Evolutionary conservation across 2,888 invertebrate genomes (phyloP), one percentile per base, ranked within the genome.

Genomic region (Brachycybe producta): DNA sequence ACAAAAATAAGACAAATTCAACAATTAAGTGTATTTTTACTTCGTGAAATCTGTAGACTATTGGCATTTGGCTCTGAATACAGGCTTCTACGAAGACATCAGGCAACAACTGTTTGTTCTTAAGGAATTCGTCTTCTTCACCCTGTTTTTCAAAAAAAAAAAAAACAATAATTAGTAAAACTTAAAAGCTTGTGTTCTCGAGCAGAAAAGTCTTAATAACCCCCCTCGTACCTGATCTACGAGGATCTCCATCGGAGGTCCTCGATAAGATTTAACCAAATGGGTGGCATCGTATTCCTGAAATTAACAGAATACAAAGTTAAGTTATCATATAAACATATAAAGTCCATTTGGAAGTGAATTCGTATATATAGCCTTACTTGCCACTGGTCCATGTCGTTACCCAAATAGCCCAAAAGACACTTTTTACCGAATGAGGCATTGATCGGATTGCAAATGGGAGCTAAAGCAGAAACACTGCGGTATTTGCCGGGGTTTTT

Each of bases 381-480:
- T 5, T 72, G 70, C 88, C 90, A 90, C n/a, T 67, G 69, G 27
- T 61, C 60, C 58, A 79, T 76, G 51, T 76, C 69, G 5, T 75
- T 72, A 8, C 86, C 85, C 44, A 91, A 67, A 64, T 88, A 91
- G 0, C 85, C 85, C 47, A 71, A 70, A 51, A 94, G 82, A 3
- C 83, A 86, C 63, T 88, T 91, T 43, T 66, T 60, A 0, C 97
- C 95, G 92, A 92, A 95, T 0, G 81, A 76, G 58, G 84, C 82
- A 48, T 79, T 71, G 2, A 71, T 75, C 0, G 97, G 94, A 68
- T 95, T 90, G 58, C 82, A 80, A 61, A 97, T 92, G 0, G 98
- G 94, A 3, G 97, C 80, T 73, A 98, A 95, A 4, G 90, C 92
- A 55, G 94, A 92, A 0, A 92, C 90, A 39, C 72, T 71, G 24